phyloP scores from a whole-genome alignment of 2,113 vertebrate genomes.

The Helogale parvula region DNA sequence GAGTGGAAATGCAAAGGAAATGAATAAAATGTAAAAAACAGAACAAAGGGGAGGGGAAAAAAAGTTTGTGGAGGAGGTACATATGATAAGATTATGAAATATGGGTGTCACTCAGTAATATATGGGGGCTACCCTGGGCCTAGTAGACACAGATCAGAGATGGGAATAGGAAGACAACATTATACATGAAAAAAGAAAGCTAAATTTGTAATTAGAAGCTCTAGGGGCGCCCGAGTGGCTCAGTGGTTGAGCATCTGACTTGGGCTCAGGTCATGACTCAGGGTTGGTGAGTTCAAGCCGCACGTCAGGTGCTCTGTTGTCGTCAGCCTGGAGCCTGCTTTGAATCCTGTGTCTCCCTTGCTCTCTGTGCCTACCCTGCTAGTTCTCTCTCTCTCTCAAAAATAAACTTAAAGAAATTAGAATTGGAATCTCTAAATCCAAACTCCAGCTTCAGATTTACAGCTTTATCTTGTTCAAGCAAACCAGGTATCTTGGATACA shows the following conservation, averaged over 20 bases:
- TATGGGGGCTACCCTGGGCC: neutral
- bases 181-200: neutral
- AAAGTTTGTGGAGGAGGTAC: neutral
- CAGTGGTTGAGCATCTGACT: too few species aligned
- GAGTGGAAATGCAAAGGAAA: slow-evolving; percentile 26
- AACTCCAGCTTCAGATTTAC: slow-evolving; percentile 35
- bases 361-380: too few species aligned
- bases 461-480: neutral
- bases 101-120: neutral
- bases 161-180: neutral
- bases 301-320: too few species aligned
- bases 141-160: neutral
- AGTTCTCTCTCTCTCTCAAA: too few species aligned
- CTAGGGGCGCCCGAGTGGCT: neutral
- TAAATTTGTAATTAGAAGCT: neutral
- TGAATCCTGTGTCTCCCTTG: too few species aligned
- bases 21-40: slow-evolving; percentile 9
- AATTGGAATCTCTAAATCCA: slow-evolving; percentile 33
- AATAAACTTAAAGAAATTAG: neutral
- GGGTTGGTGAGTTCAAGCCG: too few species aligned
- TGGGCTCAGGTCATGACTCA: too few species aligned
- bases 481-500: neutral
- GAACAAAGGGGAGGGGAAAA: neutral
- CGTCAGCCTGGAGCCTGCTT: too few species aligned
- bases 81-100: slow-evolving; percentile 2